These are phyloP conservation scores for Petrophora chlorosata DNA, from an alignment of 2,888 invertebrate genomes.

Conservation along the genomic window DNA sequence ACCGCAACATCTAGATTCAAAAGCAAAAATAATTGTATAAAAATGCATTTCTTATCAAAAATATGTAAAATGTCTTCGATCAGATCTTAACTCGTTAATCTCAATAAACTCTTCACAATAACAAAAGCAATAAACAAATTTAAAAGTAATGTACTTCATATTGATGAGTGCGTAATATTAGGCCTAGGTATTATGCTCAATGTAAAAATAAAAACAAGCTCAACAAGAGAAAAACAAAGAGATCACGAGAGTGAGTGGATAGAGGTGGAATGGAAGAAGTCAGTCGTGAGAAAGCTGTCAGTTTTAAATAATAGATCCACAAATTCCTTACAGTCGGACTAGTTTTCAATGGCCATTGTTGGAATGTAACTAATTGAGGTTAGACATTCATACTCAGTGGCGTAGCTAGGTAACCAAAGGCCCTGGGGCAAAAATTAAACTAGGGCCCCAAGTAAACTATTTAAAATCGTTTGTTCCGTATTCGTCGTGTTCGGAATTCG, in stretches of 20 bases:
- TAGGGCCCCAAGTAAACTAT: no score
- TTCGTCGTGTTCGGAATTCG: no score
- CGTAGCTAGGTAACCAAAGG: no score
- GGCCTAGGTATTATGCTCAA: slow-evolving; percentile 6
- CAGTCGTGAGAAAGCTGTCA: slow-evolving; percentile 21
- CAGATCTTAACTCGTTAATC: slow-evolving; percentile 37
- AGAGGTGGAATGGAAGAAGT: slow-evolving; percentile 43
- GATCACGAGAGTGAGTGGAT: not conserved
- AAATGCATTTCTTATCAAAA: slow-evolving; percentile 34
- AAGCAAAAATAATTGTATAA: slow-evolving; percentile 30
- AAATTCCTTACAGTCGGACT: not conserved
- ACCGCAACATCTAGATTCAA: slow-evolving; percentile 19
- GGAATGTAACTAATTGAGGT: no score
- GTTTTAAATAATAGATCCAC: slow-evolving; percentile 9
- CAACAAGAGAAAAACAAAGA: slow-evolving; percentile 5
- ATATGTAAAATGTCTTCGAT: slow-evolving; percentile 27
- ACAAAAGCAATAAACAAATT: slow-evolving; percentile 34
- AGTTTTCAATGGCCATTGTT: no score
- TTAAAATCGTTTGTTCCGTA: no score
- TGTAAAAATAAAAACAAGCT: not conserved
- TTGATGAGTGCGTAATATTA: no score
- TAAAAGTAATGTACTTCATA: slow-evolving; percentile 29
- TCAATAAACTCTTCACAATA: slow-evolving; percentile 24
- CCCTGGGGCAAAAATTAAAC: no score
- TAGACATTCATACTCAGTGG: no score